A percentile compares a stretch with the other conserved stretches of the same genome.
Conservation (phyloP, 2,113 vertebrate species). For the Tachysurus fulvidraco region DNA sequence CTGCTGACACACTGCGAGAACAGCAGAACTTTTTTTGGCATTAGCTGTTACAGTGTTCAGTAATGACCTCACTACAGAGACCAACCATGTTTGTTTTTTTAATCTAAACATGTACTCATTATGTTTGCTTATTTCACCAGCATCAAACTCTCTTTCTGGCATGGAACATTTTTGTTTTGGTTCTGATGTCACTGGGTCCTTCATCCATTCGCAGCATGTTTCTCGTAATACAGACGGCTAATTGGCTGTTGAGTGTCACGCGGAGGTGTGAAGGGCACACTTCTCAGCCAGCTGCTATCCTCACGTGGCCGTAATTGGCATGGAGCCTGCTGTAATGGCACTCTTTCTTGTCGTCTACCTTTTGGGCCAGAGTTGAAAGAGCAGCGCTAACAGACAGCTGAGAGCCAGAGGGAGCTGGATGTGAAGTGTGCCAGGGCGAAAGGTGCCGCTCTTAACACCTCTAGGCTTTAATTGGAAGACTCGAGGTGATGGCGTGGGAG, state of each 20-base stretch:
- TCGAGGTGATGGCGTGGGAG: constrained; percentile 51
- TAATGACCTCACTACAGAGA: not conserved
- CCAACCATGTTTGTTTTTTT: not conserved
- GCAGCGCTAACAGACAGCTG: constrained; percentile 17
- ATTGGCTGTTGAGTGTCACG: not conserved
- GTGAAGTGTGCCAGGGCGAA: constrained; percentile 48
- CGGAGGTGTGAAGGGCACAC: constrained; percentile 23
- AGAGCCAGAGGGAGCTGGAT: constrained; percentile 4
- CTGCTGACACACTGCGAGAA: not conserved
- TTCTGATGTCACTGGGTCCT: not conserved
- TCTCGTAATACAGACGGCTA: not conserved
- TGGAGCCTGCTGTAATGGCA: not conserved
- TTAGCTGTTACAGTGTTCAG: not conserved
- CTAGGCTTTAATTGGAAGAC: constrained; percentile 31
- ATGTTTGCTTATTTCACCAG: not conserved
- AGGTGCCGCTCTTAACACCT: constrained; percentile 29
- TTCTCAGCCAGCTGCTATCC: constrained; percentile 4
- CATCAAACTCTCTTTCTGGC: not conserved
- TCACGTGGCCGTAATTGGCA: constrained; percentile 21
- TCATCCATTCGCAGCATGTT: not conserved
- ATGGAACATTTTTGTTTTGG: not conserved
- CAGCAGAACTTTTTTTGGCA: not conserved
- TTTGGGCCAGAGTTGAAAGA: constrained; percentile 30
- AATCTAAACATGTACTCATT: not conserved
- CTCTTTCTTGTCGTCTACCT: constrained; percentile 35